Evolutionary conservation across 37 sponge, comb jelly and placozoan species (phyloP).

Genomic region (Corticium candelabrum): DNA sequence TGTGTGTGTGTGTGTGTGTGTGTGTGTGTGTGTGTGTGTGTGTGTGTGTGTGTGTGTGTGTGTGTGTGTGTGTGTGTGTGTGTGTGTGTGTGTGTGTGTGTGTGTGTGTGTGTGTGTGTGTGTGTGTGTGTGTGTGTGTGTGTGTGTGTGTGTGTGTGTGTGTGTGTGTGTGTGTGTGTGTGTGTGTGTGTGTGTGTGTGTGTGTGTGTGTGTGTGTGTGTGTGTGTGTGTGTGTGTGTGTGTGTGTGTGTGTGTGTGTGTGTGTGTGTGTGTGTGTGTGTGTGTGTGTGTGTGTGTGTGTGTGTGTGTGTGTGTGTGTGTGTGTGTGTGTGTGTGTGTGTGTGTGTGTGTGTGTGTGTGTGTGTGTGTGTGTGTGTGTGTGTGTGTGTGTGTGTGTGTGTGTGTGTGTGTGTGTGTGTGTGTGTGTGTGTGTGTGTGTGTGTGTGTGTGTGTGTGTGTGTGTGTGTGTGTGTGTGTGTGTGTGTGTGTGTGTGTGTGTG

Average conservation of each 20-base stretch:
- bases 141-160: neutral
- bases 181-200: neutral
- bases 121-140: conserved; percentile 14
- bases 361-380: neutral
- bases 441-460: neutral
- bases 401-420: neutral
- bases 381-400: conserved; percentile 10
- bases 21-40: neutral
- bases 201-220: conserved; percentile 5
- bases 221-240: neutral
- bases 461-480: conserved; percentile 13
- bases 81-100: conserved; percentile 11
- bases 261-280: conserved; percentile 11
- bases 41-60: conserved; percentile 13
- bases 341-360: conserved; percentile 11
- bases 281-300: neutral
- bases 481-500: neutral
- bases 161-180: conserved; percentile 13
- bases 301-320: conserved; percentile 10
- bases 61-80: neutral
- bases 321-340: neutral
- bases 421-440: conserved; percentile 12
- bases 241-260: neutral
- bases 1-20: conserved; percentile 12
- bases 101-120: neutral